phyloP scores from a whole-genome alignment of 2,797 vertebrate species.

The Okamejei kenojei region DNA sequence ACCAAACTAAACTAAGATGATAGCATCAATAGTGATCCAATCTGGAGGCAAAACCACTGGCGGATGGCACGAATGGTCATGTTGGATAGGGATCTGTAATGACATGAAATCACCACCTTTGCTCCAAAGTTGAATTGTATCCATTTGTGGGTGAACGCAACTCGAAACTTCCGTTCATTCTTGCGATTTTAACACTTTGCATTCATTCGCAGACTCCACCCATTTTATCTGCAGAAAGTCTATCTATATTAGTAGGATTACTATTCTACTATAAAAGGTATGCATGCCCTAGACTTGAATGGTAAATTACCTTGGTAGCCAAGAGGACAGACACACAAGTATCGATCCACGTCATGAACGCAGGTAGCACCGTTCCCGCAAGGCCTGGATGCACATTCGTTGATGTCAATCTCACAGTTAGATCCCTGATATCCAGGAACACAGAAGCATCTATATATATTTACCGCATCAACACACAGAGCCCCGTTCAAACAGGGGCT shows the following conservation, averaged over 20 bases:
- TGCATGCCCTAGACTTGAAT: neutral
- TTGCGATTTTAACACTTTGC: neutral
- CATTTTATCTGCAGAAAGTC: neutral
- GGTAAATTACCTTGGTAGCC: conserved; percentile 75
- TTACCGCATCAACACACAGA: conserved; percentile 69
- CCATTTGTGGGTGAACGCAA: neutral
- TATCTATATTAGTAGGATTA: neutral
- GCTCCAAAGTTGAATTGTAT: neutral
- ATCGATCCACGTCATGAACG: conserved; percentile 74
- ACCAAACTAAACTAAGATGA: no score
- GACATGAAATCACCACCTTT: neutral
- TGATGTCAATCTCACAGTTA: conserved; percentile 87
- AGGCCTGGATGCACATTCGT: conserved; percentile 86
- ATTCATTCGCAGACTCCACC: no score
- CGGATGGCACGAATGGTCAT: neutral
- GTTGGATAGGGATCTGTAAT: neutral
- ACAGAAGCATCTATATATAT: conserved; percentile 77
- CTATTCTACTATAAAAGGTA: neutral
- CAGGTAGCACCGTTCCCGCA: conserved; percentile 82
- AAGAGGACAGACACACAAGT: conserved; percentile 65
- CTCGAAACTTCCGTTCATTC: neutral
- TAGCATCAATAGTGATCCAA: neutral
- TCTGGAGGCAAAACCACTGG: neutral
- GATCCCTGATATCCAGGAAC: conserved; percentile 92
- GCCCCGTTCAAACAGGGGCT: conserved; percentile 83